Conservation (phyloP, 1,140 invertebrate genomes). For the Heliothis virescens region DNA sequence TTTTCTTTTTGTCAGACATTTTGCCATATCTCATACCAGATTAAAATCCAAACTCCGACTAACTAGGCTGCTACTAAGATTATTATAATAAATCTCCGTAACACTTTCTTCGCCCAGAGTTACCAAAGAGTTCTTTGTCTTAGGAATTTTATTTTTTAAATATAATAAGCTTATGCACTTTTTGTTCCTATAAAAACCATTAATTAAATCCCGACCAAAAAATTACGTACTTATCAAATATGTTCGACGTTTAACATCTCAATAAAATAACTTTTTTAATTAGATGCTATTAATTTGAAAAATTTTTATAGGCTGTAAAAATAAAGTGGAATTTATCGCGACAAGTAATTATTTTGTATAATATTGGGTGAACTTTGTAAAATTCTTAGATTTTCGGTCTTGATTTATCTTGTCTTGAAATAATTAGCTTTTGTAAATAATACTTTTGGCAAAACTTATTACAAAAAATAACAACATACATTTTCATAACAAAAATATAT, state of each 20-base stretch:
- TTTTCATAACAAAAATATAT: no score
- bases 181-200: not conserved
- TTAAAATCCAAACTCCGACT: no score
- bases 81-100: no score
- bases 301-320: conserved; percentile 25
- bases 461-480: no score
- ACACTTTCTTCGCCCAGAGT: no score
- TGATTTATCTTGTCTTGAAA: conserved; percentile 1
- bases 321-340: conserved; percentile 21
- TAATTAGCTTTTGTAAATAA: not conserved
- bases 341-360: conserved; percentile 30
- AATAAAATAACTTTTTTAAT: conserved; percentile 28
- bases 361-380: not conserved
- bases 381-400: not conserved
- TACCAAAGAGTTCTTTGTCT: no score
- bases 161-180: not conserved
- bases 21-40: no score
- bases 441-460: not conserved
- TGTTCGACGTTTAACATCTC: conserved; percentile 1
- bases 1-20: no score
- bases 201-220: not conserved
- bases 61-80: no score
- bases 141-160: no score
- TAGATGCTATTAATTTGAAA: conserved; percentile 25
- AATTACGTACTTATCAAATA: conserved; percentile 13